Conservation (phyloP, 2,888 invertebrate species). For the Tenthredo mesomela region DNA sequence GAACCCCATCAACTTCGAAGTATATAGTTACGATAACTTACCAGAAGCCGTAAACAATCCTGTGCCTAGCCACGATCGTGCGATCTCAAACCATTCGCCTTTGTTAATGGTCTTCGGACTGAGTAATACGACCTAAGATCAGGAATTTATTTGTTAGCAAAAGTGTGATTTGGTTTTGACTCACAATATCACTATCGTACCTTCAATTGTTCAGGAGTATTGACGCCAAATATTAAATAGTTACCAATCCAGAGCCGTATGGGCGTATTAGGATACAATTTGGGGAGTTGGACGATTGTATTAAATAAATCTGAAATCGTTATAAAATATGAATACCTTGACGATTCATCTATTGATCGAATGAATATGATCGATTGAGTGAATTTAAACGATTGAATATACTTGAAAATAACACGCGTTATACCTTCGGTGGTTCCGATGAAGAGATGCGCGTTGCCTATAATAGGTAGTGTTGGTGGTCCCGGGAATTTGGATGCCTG, state of each 20-base stretch:
- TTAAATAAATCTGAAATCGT: slow-evolving; percentile 60
- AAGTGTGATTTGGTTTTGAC: neutral
- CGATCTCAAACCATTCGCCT: slow-evolving; percentile 61
- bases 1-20: too few species aligned
- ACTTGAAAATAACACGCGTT: neutral
- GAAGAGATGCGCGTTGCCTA: neutral
- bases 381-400: neutral
- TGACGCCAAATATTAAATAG: slow-evolving; percentile 59
- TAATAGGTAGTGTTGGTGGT: neutral
- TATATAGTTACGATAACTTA: slow-evolving; percentile 54
- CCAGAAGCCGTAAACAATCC: slow-evolving; percentile 67
- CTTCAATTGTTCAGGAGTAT: slow-evolving; percentile 65
- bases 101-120: slow-evolving; percentile 65
- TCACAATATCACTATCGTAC: slow-evolving; percentile 52
- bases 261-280: slow-evolving; percentile 62
- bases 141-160: neutral
- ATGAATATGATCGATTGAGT: neutral
- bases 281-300: slow-evolving; percentile 58
- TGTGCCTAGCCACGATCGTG: slow-evolving; percentile 63
- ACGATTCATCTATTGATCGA: too few species aligned
- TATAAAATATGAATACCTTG: neutral
- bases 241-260: slow-evolving; percentile 63
- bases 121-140: slow-evolving; percentile 59
- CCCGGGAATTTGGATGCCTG: neutral
- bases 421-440: neutral